Evolutionary conservation across 2,888 invertebrate species (phyloP).

Genomic region (Bugula neritina): DNA sequence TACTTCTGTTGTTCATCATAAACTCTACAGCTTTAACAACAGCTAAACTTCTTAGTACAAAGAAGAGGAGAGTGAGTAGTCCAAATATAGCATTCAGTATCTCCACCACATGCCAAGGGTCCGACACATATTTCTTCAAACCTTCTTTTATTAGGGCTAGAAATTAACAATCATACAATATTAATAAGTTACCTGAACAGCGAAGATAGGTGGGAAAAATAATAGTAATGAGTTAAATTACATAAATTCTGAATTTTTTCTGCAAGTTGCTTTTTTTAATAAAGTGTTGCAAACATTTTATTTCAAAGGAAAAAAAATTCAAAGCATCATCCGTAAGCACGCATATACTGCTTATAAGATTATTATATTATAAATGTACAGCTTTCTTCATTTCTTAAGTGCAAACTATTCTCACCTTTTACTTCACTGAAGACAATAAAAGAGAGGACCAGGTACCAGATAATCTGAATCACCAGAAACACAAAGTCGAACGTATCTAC

Average conservation of each 20-base stretch:
- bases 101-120: constrained; percentile 21
- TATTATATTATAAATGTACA: no score
- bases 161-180: neutral
- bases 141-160: neutral
- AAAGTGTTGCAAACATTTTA: no score
- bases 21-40: constrained; percentile 13
- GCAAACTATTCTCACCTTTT: neutral
- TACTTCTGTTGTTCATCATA: constrained; percentile 20
- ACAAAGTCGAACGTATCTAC: constrained; percentile 13
- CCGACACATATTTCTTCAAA: neutral
- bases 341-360: no score
- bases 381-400: no score
- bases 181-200: neutral
- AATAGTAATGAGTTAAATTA: neutral
- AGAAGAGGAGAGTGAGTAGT: neutral
- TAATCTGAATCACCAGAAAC: constrained; percentile 6
- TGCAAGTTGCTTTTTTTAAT: no score
- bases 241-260: no score
- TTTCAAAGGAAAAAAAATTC: no score
- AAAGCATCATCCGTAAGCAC: no score
- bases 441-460: constrained; percentile 13
- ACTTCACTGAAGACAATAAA: constrained; percentile 10
- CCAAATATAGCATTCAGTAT: constrained; percentile 11
- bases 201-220: neutral
- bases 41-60: neutral